Evolutionary conservation across 2,888 invertebrate species (phyloP).

Genomic region (Philonicus albiceps): DNA sequence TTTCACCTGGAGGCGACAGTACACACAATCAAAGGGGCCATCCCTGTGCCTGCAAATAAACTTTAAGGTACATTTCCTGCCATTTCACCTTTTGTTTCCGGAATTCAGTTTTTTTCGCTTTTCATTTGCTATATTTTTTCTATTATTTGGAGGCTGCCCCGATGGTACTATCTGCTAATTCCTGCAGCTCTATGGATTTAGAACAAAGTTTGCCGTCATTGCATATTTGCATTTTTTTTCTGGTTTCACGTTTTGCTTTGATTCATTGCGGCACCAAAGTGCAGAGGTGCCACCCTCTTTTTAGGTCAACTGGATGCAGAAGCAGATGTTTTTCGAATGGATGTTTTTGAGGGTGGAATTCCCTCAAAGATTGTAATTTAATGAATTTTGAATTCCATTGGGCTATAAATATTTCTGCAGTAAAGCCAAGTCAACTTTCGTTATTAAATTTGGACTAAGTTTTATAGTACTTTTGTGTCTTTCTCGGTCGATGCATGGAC

Average conservation of each 20-base stretch:
- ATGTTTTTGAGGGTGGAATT: neutral
- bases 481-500: neutral
- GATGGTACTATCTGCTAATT: conserved; percentile 12
- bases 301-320: neutral
- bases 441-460: neutral
- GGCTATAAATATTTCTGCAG: neutral
- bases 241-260: neutral
- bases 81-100: conserved; percentile 1
- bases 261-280: neutral
- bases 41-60: conserved; percentile 29
- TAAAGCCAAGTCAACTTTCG: neutral
- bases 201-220: conserved; percentile 12
- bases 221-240: neutral
- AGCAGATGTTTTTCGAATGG: neutral
- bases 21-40: neutral
- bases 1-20: neutral
- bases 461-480: neutral
- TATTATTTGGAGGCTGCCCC: neutral
- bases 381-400: neutral
- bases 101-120: neutral
- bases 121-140: neutral
- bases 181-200: neutral
- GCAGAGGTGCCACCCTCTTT: neutral
- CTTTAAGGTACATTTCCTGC: conserved; percentile 25
- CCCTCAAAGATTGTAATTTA: neutral